phyloP scores from a whole-genome alignment of 2,888 invertebrate genomes.

The Noctuana brunneofusca region DNA sequence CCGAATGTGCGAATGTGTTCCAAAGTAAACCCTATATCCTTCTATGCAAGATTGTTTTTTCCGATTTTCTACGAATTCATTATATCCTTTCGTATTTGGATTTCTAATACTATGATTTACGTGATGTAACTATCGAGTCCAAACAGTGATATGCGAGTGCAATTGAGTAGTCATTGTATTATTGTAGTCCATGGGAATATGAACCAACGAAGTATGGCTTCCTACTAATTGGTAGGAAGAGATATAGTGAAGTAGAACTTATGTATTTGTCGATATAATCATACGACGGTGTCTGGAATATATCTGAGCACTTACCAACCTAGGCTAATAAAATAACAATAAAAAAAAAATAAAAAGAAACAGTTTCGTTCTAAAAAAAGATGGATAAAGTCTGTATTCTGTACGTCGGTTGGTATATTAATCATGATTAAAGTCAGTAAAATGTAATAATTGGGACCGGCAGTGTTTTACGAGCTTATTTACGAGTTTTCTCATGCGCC shows the following conservation, averaged over 20 bases:
- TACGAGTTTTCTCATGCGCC: conserved; percentile 59
- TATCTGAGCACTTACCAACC: not conserved
- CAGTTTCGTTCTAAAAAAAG: conserved; percentile 11
- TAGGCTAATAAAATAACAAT: not conserved
- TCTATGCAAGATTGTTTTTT: conserved; percentile 46
- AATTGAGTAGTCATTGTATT: conserved; percentile 51
- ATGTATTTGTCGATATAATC: not conserved
- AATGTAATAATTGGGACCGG: conserved; percentile 69
- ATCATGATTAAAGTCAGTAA: conserved; percentile 68
- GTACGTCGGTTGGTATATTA: conserved; percentile 48
- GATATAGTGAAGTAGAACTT: not conserved
- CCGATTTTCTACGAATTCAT: conserved; percentile 35
- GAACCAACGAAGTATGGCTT: conserved; percentile 43
- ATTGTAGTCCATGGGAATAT: conserved; percentile 56
- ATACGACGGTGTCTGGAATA: not conserved
- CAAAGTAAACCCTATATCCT: conserved; percentile 52
- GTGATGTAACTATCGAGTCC: conserved; percentile 74
- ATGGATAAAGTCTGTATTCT: conserved; percentile 38
- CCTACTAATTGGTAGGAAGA: conserved; percentile 48
- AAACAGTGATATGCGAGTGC: conserved; percentile 56
- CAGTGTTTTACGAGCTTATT: conserved; percentile 68
- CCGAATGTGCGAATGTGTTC: conserved; percentile 17
- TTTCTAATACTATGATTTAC: conserved; percentile 66
- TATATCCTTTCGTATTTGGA: conserved; percentile 49
- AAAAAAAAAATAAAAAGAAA: not conserved